Base-by-base conservation (phyloP, 2,797 vertebrate species). In the Tiaroga cobitis region DNA sequence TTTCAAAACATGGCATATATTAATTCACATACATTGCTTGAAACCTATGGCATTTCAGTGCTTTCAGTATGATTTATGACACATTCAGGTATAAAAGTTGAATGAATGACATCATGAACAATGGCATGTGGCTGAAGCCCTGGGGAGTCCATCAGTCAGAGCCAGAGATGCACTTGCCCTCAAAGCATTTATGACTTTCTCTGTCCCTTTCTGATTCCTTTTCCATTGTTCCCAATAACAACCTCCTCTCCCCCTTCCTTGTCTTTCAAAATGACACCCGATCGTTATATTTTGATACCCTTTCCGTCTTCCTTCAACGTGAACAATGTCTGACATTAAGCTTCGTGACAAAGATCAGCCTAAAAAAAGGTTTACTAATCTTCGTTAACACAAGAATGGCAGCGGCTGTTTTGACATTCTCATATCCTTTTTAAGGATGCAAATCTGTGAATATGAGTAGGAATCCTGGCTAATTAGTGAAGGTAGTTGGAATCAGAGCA, bases 401-500 rank as follows among this genome's bases (percentile, higher is more conserved):
- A 68, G 84, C 2, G 6, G 46, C 84, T 81, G 46, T 49, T 56
- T n/a, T 83, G 81, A 83, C 79, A 81, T 81, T 76, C 67, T 51
- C 26, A 9, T 43, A 41, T 69, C 32, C 51, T 59, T 41, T 76
- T 77, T 39, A 80, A 49, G n/a, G 21, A 67, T 76, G 80, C 61
- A 68, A 83, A 76, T 83, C 59, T 76, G 43, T 32, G 67, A 75
- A 76, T 51, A n/a, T 26, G 70, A 65, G 51, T 3, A 4, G 46
- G n/a, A 75, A 75, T 74, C 46, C 81, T 54, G 15, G 46, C 79
- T 86, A 63, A 63, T 75, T 81, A 43, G 49, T 11, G 68, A 46
- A 21, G 19, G 56, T 41, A 59, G 91, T 90, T 89, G 83, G 81
- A 72, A 32, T 77, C 83, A 89, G 82, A 91, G 91, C 82, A 43